Evolutionary conservation across 2,113 vertebrate species (phyloP).

Genomic region (Blennius ocellaris): DNA sequence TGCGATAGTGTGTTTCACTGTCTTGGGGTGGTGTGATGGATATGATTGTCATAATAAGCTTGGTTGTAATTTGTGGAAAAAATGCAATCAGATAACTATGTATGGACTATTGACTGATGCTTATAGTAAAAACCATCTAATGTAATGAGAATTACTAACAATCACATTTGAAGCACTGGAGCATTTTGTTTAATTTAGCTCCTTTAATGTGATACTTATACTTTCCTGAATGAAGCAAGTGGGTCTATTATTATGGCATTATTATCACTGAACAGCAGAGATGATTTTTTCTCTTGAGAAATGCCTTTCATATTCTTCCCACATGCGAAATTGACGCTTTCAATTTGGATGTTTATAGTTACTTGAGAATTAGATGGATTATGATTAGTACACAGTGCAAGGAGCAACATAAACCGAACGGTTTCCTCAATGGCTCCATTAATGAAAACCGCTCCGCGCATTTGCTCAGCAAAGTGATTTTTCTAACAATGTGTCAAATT

Average conservation of each 20-base stretch:
- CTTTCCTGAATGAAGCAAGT: neutral
- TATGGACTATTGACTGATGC: no score
- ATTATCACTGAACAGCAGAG: neutral
- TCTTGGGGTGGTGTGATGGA: no score
- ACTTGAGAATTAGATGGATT: constrained; percentile 23
- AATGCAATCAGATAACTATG: no score
- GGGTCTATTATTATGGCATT: neutral
- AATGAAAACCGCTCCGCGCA: neutral
- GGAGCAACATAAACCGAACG: constrained; percentile 1
- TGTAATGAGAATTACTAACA: no score
- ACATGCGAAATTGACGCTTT: constrained; percentile 3
- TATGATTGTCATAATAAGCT: no score
- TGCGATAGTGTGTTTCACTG: no score
- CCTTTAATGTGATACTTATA: neutral
- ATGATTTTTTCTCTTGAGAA: neutral
- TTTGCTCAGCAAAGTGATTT: neutral
- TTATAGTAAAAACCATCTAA: no score
- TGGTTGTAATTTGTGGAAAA: no score
- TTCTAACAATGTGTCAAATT: neutral
- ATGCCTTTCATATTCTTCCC: constrained; percentile 12
- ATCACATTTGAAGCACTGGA: no score
- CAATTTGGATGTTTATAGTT: constrained; percentile 25
- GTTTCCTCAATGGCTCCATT: constrained; percentile 5
- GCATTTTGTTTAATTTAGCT: neutral
- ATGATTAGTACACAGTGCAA: constrained; percentile 7